Evolutionary conservation across 2,888 invertebrate genomes (phyloP), one percentile per base, ranked within the genome.

Genomic region (Cryptocheilus praepositus): DNA sequence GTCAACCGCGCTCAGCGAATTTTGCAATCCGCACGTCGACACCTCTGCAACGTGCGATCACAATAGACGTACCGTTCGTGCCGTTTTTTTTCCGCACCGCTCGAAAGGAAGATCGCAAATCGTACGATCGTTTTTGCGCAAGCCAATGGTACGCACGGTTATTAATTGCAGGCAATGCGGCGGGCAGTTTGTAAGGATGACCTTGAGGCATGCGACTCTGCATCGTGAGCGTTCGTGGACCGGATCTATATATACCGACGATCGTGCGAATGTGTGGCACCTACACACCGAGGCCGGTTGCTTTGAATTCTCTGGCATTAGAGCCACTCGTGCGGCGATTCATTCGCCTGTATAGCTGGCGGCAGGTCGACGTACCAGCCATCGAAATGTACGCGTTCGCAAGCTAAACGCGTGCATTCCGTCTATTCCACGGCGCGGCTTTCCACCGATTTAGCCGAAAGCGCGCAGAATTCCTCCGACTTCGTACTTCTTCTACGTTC

Each of bases 141-240:
- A 13, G 15, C 49, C n/a, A n/a, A 49, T 49, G 36, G 36, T 36
- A 11, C 7, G 36, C 11, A 36, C 36, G 36, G 36, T 36, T 36
- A 49, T 18, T 18, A 49, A 49, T 49, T 49, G 49, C 49, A 49
- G 4, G 13, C 49, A 16, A 18, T 49, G 49, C 49, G 18, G 54
- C 61, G 58, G 53, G 15, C 60, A 72, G 74, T 82, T 81, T 76
- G 78, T 81, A 81, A 77, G 71, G 73, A 67, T 80, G 83, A 81
- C 85, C 85, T 85, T 83, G 82, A 64, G 44, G 61, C 60, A 52
- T 53, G 60, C 64, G 54, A 55, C 57, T 65, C 55, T 53, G n/a
- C 63, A 57, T 25, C 64, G 58, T 58, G 51, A 72, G 72, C 70
- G 70, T 72, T 70, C 64, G 61, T 44, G 46, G 70, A 62, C 54